Conservation (phyloP, 64 coral and sea anemone genomes). For the Astreopora myriophthalma region DNA sequence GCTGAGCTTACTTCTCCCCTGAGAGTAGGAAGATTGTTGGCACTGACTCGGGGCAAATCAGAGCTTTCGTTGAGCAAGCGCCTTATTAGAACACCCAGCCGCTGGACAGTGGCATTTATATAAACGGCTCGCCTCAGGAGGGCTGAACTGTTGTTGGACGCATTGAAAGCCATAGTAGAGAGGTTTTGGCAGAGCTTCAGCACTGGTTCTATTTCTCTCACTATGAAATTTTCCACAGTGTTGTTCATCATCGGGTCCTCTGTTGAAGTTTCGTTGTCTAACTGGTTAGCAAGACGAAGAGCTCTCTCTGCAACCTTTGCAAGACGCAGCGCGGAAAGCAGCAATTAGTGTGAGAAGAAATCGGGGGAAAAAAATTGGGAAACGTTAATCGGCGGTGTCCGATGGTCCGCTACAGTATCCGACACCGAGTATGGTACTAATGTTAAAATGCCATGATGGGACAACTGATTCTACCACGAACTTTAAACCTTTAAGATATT, state of each 20-base stretch:
- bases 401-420: too few species aligned
- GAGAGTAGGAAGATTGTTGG: slow-evolving; percentile 10
- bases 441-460: too few species aligned
- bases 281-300: neutral
- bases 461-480: too few species aligned
- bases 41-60: slow-evolving; percentile 3
- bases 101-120: slow-evolving; percentile 2
- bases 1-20: neutral
- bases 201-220: slow-evolving; percentile 55
- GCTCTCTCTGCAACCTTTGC: slow-evolving; percentile 34
- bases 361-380: neutral
- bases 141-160: neutral
- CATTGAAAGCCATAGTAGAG: slow-evolving; percentile 6
- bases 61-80: slow-evolving; percentile 37
- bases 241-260: slow-evolving; percentile 40
- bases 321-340: neutral
- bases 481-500: too few species aligned
- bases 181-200: slow-evolving; percentile 64
- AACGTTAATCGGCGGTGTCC: too few species aligned
- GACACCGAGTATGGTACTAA: too few species aligned
- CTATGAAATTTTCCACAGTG: slow-evolving; percentile 60
- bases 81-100: neutral
- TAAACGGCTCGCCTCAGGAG: slow-evolving; percentile 3
- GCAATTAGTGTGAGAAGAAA: neutral
- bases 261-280: slow-evolving; percentile 59